These are phyloP conservation scores for Grapholita molesta DNA, from an alignment of 1,140 invertebrate genomes.

Conservation along the genomic window DNA sequence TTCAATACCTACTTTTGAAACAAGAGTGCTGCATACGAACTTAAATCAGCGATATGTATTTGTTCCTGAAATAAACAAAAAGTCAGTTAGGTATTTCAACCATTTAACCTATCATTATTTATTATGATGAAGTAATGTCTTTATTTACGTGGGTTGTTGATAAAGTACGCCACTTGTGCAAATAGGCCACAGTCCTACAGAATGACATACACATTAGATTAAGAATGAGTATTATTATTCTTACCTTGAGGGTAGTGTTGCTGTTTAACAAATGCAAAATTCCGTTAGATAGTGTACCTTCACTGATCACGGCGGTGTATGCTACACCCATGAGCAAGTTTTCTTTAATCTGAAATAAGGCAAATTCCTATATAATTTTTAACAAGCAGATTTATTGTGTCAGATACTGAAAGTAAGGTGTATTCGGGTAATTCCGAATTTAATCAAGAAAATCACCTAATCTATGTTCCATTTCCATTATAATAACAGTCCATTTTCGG, in stretches of 20 bases:
- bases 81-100: not conserved
- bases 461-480: too few species aligned
- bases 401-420: too few species aligned
- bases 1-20: slow-evolving; percentile 29
- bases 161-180: not conserved
- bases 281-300: slow-evolving; percentile 84
- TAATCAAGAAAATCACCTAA: too few species aligned
- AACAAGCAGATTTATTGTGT: too few species aligned
- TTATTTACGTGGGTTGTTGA: not conserved
- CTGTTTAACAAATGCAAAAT: slow-evolving; percentile 84
- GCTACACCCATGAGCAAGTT: slow-evolving; percentile 81
- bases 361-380: not conserved
- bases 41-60: slow-evolving; percentile 68
- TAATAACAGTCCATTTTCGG: too few species aligned
- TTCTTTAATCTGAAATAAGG: slow-evolving; percentile 53
- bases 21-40: slow-evolving; percentile 52
- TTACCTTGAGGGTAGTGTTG: slow-evolving; percentile 83
- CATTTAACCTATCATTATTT: not conserved
- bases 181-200: not conserved
- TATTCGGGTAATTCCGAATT: too few species aligned
- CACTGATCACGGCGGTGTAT: slow-evolving; percentile 83
- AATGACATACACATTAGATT: not conserved
- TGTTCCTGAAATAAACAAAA: slow-evolving; percentile 65
- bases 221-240: not conserved
- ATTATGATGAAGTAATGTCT: slow-evolving; percentile 16